A percentile compares a stretch with the other conserved stretches of the same genome.
These are phyloP conservation scores for Apotomis capreana DNA, from an alignment of 2,888 invertebrate genomes.

Conservation along the genomic window DNA sequence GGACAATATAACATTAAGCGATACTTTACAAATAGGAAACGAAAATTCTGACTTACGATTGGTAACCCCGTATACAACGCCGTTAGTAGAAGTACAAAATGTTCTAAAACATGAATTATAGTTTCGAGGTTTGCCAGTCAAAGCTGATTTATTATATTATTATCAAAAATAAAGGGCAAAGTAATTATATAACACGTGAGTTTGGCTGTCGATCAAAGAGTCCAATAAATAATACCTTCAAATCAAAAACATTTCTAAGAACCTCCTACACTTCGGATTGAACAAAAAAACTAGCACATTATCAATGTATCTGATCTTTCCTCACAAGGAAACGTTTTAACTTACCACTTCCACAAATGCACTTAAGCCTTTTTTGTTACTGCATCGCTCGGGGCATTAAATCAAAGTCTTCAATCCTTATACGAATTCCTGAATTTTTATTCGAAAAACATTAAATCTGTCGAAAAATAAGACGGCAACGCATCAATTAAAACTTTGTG, in stretches of 20 bases:
- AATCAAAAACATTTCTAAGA: constrained; percentile 37
- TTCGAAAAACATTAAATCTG: constrained; percentile 67
- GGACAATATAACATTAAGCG: no score
- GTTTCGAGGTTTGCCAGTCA: background rate
- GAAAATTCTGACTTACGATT: no score
- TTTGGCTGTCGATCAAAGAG: constrained; percentile 31
- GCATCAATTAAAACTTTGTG: constrained; percentile 75
- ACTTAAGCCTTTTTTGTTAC: constrained; percentile 22
- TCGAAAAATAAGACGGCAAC: constrained; percentile 71
- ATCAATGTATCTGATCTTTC: constrained; percentile 38
- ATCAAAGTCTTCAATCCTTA: constrained; percentile 57
- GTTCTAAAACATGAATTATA: background rate
- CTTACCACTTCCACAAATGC: background rate
- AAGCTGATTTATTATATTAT: background rate
- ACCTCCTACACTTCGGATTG: constrained; percentile 35
- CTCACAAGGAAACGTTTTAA: background rate
- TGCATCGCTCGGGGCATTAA: constrained; percentile 63
- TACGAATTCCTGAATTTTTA: constrained; percentile 64
- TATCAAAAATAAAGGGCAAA: constrained; percentile 1
- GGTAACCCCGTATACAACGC: no score
- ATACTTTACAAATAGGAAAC: no score
- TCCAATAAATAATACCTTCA: constrained; percentile 31
- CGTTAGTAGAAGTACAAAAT: no score
- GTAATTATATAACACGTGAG: constrained; percentile 3
- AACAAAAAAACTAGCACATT: constrained; percentile 29